Percentiles rank a stretch among this genome's conserved stretches.
Evolutionary conservation across 2,888 invertebrate species (phyloP).

Genomic region (Lithophane ornitopus): DNA sequence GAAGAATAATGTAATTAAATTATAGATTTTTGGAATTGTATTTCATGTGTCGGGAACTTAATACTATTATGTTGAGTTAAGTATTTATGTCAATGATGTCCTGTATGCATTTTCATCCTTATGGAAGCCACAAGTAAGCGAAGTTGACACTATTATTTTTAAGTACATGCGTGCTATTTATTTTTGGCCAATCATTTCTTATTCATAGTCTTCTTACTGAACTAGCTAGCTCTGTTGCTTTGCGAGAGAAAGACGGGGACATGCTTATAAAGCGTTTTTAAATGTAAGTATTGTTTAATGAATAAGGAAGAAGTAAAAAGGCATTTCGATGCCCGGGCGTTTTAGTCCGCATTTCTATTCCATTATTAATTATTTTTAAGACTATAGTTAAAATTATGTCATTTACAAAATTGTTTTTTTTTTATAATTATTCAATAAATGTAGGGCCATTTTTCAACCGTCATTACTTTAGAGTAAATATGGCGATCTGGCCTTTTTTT

Average conservation of each 20-base stretch:
- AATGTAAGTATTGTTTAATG: conserved; percentile 22
- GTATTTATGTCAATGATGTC: conserved; percentile 60
- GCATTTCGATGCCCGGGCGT: conserved; percentile 50
- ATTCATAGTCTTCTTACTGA: conserved; percentile 21
- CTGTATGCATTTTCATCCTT: conserved; percentile 46
- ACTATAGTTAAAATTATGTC: conserved; percentile 8
- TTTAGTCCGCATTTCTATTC: conserved; percentile 51
- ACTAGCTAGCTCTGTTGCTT: conserved; percentile 15
- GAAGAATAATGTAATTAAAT: conserved; percentile 65
- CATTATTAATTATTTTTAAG: conserved; percentile 46
- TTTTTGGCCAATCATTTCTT: conserved; percentile 12
- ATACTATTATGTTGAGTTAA: conserved; percentile 63
- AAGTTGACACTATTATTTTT: conserved; percentile 21
- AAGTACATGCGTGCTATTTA: conserved; percentile 16
- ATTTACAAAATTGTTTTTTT: conserved; percentile 9
- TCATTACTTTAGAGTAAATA: background rate
- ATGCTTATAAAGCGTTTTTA: conserved; percentile 18
- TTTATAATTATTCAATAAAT: no score
- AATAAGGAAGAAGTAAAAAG: conserved; percentile 34
- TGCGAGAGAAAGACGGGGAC: background rate
- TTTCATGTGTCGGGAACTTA: conserved; percentile 62
- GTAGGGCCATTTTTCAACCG: background rate
- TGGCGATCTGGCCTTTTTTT: background rate
- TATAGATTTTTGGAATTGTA: conserved; percentile 71
- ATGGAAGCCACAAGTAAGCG: conserved; percentile 58